Base-by-base conservation (phyloP, 2,797 vertebrate species). In the Falco berigora region DNA sequence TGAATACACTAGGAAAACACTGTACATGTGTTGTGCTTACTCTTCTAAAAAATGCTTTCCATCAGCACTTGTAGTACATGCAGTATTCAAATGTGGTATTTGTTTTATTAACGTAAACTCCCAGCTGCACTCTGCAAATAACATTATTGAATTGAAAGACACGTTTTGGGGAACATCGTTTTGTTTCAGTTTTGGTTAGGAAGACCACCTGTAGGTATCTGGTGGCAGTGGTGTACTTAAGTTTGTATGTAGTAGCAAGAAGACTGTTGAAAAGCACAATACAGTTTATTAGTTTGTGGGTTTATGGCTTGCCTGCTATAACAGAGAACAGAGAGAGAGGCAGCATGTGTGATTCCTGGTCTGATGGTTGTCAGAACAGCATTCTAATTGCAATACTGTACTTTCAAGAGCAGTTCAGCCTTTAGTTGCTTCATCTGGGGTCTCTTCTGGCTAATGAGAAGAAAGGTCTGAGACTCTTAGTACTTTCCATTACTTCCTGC, bases 41-140 rank as follows among this genome's bases (percentile, higher is more conserved):
- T 87, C 44, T 80, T 94, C 97, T 89, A 90, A 97, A 97, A 97
- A 95, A 94, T 92, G 62, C 62, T 79, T 17, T 55, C 52, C 6
- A 20, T 97, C 94, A 98, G 94, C 90, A 96, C 80, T 97, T 97
- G 92, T 96, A 90, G 49, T 95, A 97, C 87, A 92, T 63, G 78
- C 38, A 91, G 64, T 85, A 87, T 94, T 96, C 96, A 97, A 97
- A 96, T 96, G 59, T 92, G 71, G 42, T 96, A 93, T 88, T 97
- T 97, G 91, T 97, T 97, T 94, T 91, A 94, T 95, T 97, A 96
- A 74, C 86, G 47, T 94, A 94, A 91, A 40, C 91, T 88, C 44
- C 62, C 91, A 94, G 66, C 53, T 95, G 52, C 50, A 79, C 40
- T 96, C 93, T 95, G 83, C 87, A 93, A 90, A 94, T 73, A 96